Evolutionary conservation across 2,888 invertebrate species (phyloP), one percentile per base, ranked within the genome.

Genomic region (Cetonia aurata): DNA sequence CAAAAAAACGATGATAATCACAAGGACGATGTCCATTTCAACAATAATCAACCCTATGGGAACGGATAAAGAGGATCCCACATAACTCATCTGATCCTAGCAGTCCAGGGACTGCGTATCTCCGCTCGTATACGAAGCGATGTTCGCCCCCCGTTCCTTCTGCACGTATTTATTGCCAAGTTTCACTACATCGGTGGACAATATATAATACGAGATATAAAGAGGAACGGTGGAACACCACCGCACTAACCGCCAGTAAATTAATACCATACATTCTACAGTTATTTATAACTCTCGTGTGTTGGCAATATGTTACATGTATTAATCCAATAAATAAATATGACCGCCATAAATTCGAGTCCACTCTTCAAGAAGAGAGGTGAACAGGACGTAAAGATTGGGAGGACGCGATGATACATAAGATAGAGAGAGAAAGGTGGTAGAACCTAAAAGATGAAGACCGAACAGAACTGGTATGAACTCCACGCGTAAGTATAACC

Each of bases 271-370:
- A 83, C 83, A 82, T 83, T 83, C 82, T 77, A 76, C 75, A 80
- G 83, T 84, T 84, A 84, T 84, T 84, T 84, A 84, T 84, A 83
- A 80, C 83, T 81, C 80, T 83, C 83, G 83, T 84, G 84, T 84
- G 83, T 84, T 83, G 83, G 83, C 83, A 84, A 84, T 85, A 85
- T 83, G 84, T 84, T 85, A 85, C 84, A 84, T 83, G 84, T 84
- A 85, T 85, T 85, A 85, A 85, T 84, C 85, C 85, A 85, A 85
- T 85, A 85, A 85, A 85, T 85, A 85, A 85, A 85, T 84, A 84
- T 83, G 84, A 83, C 81, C 80, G 82, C 82, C 82, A 85, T 85
- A 85, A 84, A 85, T 85, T 82, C 82, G 80, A 76, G 79, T 79
- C 77, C 78, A 62, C 60, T 69, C 69, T 69, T 69, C 62, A 55